Percentiles rank a stretch among this genome's conserved stretches.
These are phyloP conservation scores for Lophura swinhoii DNA, from an alignment of 2,797 vertebrate species.

Conservation along the genomic window DNA sequence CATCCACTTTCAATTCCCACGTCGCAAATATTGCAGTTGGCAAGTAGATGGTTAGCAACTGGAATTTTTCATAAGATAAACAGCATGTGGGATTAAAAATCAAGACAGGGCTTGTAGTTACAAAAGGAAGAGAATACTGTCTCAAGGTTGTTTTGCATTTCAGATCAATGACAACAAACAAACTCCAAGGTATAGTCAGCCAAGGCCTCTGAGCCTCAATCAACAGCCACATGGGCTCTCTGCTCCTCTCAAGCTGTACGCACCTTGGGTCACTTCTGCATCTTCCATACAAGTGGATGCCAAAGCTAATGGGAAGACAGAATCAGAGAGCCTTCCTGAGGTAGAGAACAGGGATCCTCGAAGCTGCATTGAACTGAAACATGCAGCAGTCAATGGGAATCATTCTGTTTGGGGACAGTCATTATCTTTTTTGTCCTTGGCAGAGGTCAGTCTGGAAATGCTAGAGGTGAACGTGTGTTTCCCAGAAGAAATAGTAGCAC, in stretches of 20 bases:
- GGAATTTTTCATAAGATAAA: background rate
- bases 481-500: conserved; percentile 36
- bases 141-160: background rate
- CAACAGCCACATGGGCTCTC: background rate
- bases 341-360: background rate
- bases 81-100: background rate
- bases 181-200: background rate
- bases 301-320: background rate
- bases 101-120: background rate
- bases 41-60: background rate
- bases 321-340: background rate
- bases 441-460: background rate
- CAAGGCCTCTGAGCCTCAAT: background rate
- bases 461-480: background rate
- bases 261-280: background rate
- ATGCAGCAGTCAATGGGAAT: background rate
- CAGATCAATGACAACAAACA: background rate
- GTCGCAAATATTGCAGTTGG: background rate
- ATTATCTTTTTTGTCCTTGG: background rate
- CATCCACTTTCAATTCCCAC: background rate
- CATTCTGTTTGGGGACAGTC: background rate
- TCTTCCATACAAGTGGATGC: background rate
- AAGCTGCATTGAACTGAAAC: background rate
- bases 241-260: background rate
- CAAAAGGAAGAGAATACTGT: background rate